Evolutionary conservation across 2,888 invertebrate species (phyloP), one percentile per base, ranked within the genome.

Genomic region (Ferdinandea cuprea): DNA sequence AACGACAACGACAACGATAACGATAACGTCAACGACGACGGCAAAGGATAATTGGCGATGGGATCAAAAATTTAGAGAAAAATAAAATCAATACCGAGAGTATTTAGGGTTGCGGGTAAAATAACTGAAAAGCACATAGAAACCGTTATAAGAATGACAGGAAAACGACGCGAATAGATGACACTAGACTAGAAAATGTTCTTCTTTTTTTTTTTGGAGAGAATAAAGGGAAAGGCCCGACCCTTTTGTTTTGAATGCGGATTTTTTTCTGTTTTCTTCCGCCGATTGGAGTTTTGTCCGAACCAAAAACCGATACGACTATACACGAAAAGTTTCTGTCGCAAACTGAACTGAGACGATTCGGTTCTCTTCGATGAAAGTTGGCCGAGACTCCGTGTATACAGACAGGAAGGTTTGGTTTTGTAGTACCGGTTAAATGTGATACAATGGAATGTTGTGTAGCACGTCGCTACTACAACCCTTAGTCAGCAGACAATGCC

Each of bases 281-380:
- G 48, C 61, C 13, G 52, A 13, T n/a, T 28, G 46, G 8, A 2
- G 1, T 19, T 1, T 17, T 1, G 1, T 44, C 42, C 35, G 19
- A 58, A 54, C n/a, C n/a, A 52, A 59, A 56, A 78, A 48, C 54
- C n/a, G n/a, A n/a, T n/a, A 78, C 78, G 72, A 78, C 83, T 78
- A 61, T 58, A 63, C 61, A 73, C 72, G 72, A 58, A 63, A 56
- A 46, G 56, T 68, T 73, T 63, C 58, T 72, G 68, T 72, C 63
- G 46, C 73, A 83, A 68, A 83, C 83, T 83, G 63, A 83, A 78
- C 68, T 83, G 61, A 72, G 78, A 56, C 44, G 56, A 46, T 66
- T 30, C 42, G 68, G 35, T 68, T 72, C 83, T 78, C 78, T 83
- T 83, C 78, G 68, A 73, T 37, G 68, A 68, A 73, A 73, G 66